Evolutionary conservation across 2,113 vertebrate genomes (phyloP).

Genomic region (Psettodes erumei): DNA sequence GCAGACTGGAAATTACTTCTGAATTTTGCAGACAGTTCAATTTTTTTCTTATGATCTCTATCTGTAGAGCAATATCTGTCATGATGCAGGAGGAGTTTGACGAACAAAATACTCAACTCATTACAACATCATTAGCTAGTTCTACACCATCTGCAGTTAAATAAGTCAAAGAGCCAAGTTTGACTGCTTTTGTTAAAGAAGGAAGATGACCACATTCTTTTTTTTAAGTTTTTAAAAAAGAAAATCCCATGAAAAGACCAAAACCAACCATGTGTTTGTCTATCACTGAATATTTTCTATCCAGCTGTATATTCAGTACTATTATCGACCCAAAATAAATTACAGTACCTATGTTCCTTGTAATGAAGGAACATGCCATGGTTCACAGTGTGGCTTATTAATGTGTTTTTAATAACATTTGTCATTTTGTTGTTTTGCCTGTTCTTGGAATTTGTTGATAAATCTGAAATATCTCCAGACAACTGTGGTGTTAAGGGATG

Average conservation of each 20-base stretch:
- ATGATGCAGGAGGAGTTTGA: slow-evolving; percentile 4
- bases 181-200: not conserved
- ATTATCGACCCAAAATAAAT: not conserved
- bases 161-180: not conserved
- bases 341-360: not conserved
- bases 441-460: not conserved
- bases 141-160: not conserved
- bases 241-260: too few relatives aligned
- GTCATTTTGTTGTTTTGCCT: not conserved
- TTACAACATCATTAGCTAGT: not conserved
- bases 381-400: not conserved
- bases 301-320: not conserved
- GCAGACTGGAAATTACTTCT: slow-evolving; percentile 28
- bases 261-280: too few relatives aligned
- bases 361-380: not conserved
- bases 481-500: not conserved
- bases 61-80: slow-evolving; percentile 1
- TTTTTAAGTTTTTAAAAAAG: too few relatives aligned
- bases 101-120: not conserved
- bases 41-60: slow-evolving; percentile 10
- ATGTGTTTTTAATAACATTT: not conserved
- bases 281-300: too few relatives aligned
- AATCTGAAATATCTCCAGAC: not conserved
- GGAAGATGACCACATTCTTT: too few relatives aligned
- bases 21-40: slow-evolving; percentile 21